Base-by-base conservation (phyloP, 1,140 invertebrate species). In the Coenobita brevimanus region DNA sequence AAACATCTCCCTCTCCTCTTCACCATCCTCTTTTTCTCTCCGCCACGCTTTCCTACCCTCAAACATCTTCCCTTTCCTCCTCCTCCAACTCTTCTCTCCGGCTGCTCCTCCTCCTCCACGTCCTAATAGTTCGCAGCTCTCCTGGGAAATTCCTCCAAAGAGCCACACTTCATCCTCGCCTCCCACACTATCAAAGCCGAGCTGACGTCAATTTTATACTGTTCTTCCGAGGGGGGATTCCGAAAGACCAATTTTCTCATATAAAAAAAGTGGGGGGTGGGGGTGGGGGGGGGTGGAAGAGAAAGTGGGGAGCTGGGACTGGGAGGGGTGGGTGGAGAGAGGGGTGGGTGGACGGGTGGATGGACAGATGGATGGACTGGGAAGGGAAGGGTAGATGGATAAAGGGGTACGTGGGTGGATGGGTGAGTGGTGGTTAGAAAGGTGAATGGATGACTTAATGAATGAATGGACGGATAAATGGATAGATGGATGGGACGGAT, bases 161-260 rank as follows among this genome's bases (percentile, higher is more conserved):
- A 21, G 8, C 27, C 64, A 27, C 64, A 69, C 64, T 15, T 17
- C 67, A 36, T 71, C 33, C 67, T 30, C 24, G 21, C 27, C 76
- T 38, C 43, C 69, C 57, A 79, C 50, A 38, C 76, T 78, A n/a
- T 62, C 76, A 80, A 57, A 80, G 76, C 6, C 30, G 24, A 60
- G 27, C 13, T 80, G 76, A 80, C 76, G 41, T 62, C 76, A 80
- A 62, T 80, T 80, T 78, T 60, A 80, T 1, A 80, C 41, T 27
- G 10, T 54, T 6, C 24, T 57, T 36, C 13, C 10, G 17, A 80
- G 27, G 76, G 73, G 17, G 13, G 33, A n/a, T n/a, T n/a, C n/a
- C 38, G 2, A 30, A 36, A 36, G 54, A 33, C 50, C 76, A 80
- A 80, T 80, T 60, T 78, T 80, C 76, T 62, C 46, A 33, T 54